phyloP scores from a whole-genome alignment of 2,797 vertebrate genomes.

The Enteromius mattozi region DNA sequence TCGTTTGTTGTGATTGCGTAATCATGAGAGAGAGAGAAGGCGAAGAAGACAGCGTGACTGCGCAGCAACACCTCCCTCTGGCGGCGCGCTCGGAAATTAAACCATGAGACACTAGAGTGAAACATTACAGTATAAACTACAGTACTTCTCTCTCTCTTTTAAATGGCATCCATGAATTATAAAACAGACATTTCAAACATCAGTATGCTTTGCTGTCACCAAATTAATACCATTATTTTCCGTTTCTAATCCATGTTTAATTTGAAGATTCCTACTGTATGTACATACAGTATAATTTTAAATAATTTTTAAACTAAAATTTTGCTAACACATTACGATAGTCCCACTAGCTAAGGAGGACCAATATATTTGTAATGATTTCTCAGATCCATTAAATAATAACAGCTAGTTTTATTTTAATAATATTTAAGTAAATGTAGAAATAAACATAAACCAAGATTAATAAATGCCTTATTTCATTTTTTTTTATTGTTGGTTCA shows the following conservation, averaged over 20 bases:
- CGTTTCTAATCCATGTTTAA: background rate
- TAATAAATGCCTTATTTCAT: background rate
- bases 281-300: background rate
- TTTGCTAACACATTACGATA: background rate
- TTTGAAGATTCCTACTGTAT: background rate
- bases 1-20: slow-evolving; percentile 48
- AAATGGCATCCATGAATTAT: background rate
- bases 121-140: background rate
- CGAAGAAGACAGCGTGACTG: slow-evolving; percentile 7
- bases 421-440: background rate
- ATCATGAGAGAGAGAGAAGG: background rate
- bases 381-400: background rate
- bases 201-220: background rate
- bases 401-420: background rate
- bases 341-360: background rate
- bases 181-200: background rate
- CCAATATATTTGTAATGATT: background rate
- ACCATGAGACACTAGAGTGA: background rate
- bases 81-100: background rate
- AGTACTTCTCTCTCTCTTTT: background rate
- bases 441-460: background rate
- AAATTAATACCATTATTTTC: too few relatives aligned
- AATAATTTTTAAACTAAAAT: background rate
- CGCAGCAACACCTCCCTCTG: slow-evolving; percentile 11
- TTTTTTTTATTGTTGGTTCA: background rate